phyloP scores from a whole-genome alignment of 2,888 invertebrate genomes.

The Hyppa rectilinea region DNA sequence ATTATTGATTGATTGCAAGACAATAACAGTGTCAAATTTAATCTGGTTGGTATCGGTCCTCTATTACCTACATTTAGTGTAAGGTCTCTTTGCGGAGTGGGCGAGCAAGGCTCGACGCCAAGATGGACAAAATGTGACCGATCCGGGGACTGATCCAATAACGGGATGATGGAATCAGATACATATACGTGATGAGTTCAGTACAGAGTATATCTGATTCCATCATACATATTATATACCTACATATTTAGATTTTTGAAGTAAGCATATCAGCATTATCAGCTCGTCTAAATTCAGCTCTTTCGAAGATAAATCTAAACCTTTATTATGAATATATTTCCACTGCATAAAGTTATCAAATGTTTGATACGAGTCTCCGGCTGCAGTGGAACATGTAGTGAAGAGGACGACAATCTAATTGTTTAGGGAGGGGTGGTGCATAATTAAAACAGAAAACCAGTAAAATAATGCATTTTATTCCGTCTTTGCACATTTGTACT shows the following conservation, averaged over 20 bases:
- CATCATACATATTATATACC: too few relatives aligned
- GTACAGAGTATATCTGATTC: too few relatives aligned
- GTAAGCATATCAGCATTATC: too few relatives aligned
- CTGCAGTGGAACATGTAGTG: not conserved
- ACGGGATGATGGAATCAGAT: not conserved
- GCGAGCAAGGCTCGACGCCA: not conserved
- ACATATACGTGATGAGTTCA: too few relatives aligned
- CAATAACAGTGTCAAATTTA: slow-evolving; percentile 30
- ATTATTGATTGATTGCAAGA: slow-evolving; percentile 11
- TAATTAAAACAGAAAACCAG: slow-evolving; percentile 8
- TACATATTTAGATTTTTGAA: too few relatives aligned
- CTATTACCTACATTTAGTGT: too few relatives aligned
- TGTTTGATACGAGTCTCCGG: not conserved
- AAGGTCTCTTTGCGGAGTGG: not conserved
- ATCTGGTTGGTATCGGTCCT: slow-evolving; percentile 36
- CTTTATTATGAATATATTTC: not conserved
- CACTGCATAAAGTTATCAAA: not conserved
- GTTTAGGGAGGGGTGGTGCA: not conserved
- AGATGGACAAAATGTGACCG: too few relatives aligned
- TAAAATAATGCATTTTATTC: slow-evolving; percentile 24
- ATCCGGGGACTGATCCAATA: not conserved
- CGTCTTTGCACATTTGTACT: not conserved
- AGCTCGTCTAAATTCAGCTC: not conserved
- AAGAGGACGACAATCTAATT: not conserved
- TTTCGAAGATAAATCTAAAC: not conserved